Evolutionary conservation across 2,797 vertebrate species (phyloP).

Genomic region (Pogonophryne albipinna): DNA sequence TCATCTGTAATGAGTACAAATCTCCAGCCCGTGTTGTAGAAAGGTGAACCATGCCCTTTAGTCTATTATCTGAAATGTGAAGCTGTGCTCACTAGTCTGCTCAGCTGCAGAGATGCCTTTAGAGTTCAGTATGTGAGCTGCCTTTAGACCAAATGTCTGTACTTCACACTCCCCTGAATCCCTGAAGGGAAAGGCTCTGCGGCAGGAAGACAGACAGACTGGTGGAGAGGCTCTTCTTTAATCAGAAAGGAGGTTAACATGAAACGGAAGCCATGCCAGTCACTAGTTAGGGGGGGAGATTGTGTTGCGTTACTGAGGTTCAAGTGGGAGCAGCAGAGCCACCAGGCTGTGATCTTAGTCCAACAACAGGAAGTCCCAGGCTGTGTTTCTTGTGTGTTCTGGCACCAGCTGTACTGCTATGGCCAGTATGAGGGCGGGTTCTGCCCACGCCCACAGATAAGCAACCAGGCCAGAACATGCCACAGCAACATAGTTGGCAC

Average conservation of each 20-base stretch:
- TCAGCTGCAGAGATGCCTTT: conserved; percentile 9
- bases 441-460: conserved; percentile 43
- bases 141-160: conserved; percentile 20
- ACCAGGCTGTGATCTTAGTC: conserved; percentile 63
- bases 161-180: conserved; percentile 35
- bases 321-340: conserved; percentile 48
- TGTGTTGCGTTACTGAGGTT: conserved; percentile 36
- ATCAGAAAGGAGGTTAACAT: conserved; percentile 48
- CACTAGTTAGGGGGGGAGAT: conserved; percentile 48
- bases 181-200: conserved; percentile 10
- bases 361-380: conserved; percentile 70
- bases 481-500: conserved; percentile 9
- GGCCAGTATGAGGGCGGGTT: conserved; percentile 35
- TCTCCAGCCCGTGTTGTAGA: neutral
- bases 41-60: conserved; percentile 1
- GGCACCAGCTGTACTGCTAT: conserved; percentile 51
- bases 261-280: conserved; percentile 37
- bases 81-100: conserved; percentile 1
- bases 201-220: conserved; percentile 23
- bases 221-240: conserved; percentile 42
- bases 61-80: conserved; percentile 3
- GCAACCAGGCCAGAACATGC: conserved; percentile 14
- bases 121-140: conserved; percentile 22
- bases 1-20: conserved; percentile 14
- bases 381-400: conserved; percentile 64